Conservation (phyloP, 1,140 invertebrate genomes). For the Lanistes nyassanus region DNA sequence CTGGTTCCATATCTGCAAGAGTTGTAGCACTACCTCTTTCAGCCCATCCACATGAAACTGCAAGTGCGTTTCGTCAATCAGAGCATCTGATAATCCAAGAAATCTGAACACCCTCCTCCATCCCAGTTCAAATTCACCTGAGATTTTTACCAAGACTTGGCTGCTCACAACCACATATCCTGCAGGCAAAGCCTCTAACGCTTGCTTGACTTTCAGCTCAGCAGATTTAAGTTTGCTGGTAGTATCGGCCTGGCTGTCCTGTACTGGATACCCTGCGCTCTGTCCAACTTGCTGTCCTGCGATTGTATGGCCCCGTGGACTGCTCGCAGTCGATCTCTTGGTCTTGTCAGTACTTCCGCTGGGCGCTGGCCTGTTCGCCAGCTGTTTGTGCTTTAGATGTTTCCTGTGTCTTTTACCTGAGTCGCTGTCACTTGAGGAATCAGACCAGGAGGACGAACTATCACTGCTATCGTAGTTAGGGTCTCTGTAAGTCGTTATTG, state of each 20-base stretch:
- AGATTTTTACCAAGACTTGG: not conserved
- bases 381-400: not conserved
- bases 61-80: conserved; percentile 1
- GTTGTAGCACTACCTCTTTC: not conserved
- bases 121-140: not conserved
- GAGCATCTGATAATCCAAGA: not conserved
- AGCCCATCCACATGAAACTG: not conserved
- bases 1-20: conserved; percentile 1
- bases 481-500: not conserved
- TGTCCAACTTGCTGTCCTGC: too few relatives aligned
- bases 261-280: not conserved
- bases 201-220: not conserved
- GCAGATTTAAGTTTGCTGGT: not conserved
- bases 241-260: not conserved
- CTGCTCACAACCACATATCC: not conserved
- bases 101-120: conserved; percentile 19
- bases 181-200: not conserved
- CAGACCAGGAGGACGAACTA: not conserved
- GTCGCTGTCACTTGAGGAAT: not conserved
- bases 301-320: not conserved
- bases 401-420: not conserved
- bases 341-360: not conserved
- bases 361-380: not conserved
- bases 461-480: not conserved
- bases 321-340: not conserved